A percentile compares a stretch with the other conserved stretches of the same genome.
These are phyloP conservation scores for Melanotaenia duboulayi DNA, from an alignment of 2,113 vertebrate genomes.

Conservation along the genomic window DNA sequence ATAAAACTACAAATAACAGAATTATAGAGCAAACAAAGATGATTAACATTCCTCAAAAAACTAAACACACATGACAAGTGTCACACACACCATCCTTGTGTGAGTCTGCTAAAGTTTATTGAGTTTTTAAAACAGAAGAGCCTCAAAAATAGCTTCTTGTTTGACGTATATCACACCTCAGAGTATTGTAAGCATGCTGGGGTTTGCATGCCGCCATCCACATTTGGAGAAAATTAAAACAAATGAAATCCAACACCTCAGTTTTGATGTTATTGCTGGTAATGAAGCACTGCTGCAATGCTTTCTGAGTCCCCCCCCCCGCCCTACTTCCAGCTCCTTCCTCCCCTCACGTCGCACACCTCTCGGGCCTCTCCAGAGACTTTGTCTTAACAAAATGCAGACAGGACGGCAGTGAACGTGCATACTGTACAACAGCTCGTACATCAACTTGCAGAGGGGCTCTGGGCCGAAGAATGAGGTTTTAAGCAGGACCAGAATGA, in stretches of 20 bases:
- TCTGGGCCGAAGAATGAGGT: conserved; percentile 35
- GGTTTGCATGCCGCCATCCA: conserved; percentile 35
- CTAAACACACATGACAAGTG: conserved; percentile 20
- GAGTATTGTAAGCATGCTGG: conserved; percentile 60
- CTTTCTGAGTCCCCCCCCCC: conserved; percentile 33
- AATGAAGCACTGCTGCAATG: conserved; percentile 75
- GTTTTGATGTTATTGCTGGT: conserved; percentile 80
- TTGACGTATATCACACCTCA: conserved; percentile 79
- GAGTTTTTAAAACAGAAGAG: conserved; percentile 38
- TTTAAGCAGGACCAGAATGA: conserved; percentile 49
- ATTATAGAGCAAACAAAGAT: conserved; percentile 1
- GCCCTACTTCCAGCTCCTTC: conserved; percentile 26
- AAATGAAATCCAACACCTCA: conserved; percentile 82
- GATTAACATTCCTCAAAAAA: neutral
- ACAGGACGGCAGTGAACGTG: conserved; percentile 50
- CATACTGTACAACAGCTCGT: conserved; percentile 71
- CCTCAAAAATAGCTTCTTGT: conserved; percentile 1
- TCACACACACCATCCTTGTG: conserved; percentile 48
- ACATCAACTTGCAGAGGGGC: conserved; percentile 62
- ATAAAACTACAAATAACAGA: neutral
- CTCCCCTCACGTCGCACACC: conserved; percentile 59
- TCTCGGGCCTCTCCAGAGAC: too few species aligned
- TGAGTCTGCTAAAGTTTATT: conserved; percentile 21
- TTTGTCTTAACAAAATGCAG: too few species aligned
- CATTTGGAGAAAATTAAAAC: conserved; percentile 82